Base-by-base conservation (phyloP, 53 echinoderm and acorn worm genomes). In the Stichopus horrens region DNA sequence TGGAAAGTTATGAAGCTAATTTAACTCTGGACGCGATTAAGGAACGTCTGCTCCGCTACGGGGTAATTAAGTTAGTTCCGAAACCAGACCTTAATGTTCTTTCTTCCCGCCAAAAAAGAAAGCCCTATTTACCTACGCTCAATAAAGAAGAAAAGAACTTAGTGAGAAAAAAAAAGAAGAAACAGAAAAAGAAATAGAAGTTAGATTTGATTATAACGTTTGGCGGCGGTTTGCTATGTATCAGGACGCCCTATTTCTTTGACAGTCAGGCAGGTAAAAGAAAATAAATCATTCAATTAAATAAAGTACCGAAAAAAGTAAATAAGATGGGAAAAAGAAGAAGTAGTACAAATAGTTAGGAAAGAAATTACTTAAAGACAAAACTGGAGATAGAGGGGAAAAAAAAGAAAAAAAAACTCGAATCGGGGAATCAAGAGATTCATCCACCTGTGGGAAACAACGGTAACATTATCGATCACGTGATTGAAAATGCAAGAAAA, bases 221-320 rank as follows among this genome's bases (percentile, higher is more conserved):
- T 81, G 81, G 55, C 81, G 56, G 81, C 58, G 57, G 81, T 54
- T 63, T 58, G 55, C 81, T 56, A 21, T 81, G 81, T 58, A 81
- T 81, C 81, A 81, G 81, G 81, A 81, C 58, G 81, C 81, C 81
- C 81, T 81, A 81, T 81, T 81, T 81, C 81, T 58, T 57, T 58
- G 58, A 58, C 58, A 58, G 56, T 57, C 57, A 81, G 81, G 58
- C 81, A 22, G 81, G 71, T 71, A 81, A 8, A 56, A 37, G 37
- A 57, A 58, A 56, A 81, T 55, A 55, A 81, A 81, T 81, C 81
- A 81, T 81, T 81, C 81, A 81, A 81, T 81, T 81, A 81, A 77
- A 77, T 75, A 52, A 71, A 71, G n/a, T 71, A 71, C 71, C 7
- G 59, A 59, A 8, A 9, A 59, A 8, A 9, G 59, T 59, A 37